Evolutionary conservation across 2,888 invertebrate genomes (phyloP).

Genomic region (Cinara cedri): DNA sequence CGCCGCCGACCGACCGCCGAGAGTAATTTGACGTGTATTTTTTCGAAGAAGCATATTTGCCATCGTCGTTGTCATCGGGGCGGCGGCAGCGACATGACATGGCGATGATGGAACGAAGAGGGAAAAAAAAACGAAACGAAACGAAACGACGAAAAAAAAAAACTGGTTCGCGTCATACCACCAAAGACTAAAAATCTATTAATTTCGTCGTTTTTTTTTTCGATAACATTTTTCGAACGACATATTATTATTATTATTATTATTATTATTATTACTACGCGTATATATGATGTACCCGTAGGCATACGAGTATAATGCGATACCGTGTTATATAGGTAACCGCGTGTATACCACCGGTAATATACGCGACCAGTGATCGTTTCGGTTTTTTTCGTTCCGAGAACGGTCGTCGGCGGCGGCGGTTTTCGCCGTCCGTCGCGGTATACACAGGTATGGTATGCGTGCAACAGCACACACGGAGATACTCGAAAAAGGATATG

Average conservation of each 20-base stretch:
- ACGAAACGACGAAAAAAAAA: conserved; percentile 17
- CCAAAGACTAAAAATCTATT: conserved; percentile 56
- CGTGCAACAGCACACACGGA: too few relatives aligned
- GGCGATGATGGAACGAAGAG: too few relatives aligned
- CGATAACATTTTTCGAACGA: conserved; percentile 43
- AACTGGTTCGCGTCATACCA: conserved; percentile 56
- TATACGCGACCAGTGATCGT: conserved; percentile 8
- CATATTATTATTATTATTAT: too few relatives aligned
- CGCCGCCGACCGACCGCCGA: conserved; percentile 12
- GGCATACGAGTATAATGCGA: too few relatives aligned
- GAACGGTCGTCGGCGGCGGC: conserved; percentile 20
- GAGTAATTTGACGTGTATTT: conserved; percentile 39
- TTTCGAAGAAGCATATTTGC: conserved; percentile 54
- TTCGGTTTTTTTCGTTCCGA: conserved; percentile 40
- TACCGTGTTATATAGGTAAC: too few relatives aligned
- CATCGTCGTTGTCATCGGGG: conserved; percentile 47
- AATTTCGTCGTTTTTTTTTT: conserved; percentile 43
- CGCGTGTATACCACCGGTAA: too few relatives aligned
- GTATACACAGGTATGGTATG: background rate
- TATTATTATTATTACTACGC: too few relatives aligned
- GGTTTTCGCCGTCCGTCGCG: background rate
- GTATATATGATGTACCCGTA: too few relatives aligned
- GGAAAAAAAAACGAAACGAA: too few relatives aligned
- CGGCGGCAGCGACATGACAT: conserved; percentile 48
- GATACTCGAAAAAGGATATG: conserved; percentile 28